phyloP scores from a whole-genome alignment of 2,797 vertebrate genomes.

The Sebastolobus alascanus region DNA sequence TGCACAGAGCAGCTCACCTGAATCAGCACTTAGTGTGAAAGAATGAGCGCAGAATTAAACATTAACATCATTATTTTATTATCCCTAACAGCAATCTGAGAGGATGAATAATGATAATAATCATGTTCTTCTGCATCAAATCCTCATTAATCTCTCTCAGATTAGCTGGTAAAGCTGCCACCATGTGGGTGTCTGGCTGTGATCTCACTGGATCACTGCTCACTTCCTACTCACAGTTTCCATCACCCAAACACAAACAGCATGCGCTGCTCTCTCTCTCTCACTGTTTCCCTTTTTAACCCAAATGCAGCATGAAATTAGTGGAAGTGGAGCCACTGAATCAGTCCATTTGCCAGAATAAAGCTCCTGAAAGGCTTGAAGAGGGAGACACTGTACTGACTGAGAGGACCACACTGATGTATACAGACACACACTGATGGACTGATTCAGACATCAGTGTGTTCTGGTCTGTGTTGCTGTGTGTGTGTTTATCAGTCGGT shows the following conservation, averaged over 20 bases:
- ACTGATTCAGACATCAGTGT: not conserved
- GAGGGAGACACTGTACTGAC: not conserved
- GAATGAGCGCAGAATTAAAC: not conserved
- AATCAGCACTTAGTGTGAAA: not conserved
- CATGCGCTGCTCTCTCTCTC: not conserved
- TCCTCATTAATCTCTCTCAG: conserved; percentile 27
- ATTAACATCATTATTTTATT: conserved; percentile 9
- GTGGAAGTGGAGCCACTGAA: conserved; percentile 4
- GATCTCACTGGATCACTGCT: not conserved
- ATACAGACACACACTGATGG: not conserved
- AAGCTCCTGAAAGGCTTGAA: conserved; percentile 3
- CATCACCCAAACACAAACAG: not conserved
- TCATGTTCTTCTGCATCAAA: conserved; percentile 22
- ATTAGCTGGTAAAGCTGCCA: conserved; percentile 21
- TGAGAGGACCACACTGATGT: not conserved
- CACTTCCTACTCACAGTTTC: not conserved
- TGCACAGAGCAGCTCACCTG: not conserved
- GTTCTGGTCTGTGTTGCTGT: too few species aligned
- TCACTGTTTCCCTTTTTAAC: not conserved
- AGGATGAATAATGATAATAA: conserved; percentile 25
- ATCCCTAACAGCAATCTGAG: conserved; percentile 5
- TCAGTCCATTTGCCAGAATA: conserved; percentile 2
- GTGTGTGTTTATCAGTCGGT: too few species aligned
- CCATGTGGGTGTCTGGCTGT: conserved; percentile 3
- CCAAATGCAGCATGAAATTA: conserved; percentile 12